Percentiles rank a stretch among this genome's conserved stretches.
These are phyloP conservation scores for Lophotis ruficrista DNA, from an alignment of 2,113 vertebrate species.

Conservation along the genomic window DNA sequence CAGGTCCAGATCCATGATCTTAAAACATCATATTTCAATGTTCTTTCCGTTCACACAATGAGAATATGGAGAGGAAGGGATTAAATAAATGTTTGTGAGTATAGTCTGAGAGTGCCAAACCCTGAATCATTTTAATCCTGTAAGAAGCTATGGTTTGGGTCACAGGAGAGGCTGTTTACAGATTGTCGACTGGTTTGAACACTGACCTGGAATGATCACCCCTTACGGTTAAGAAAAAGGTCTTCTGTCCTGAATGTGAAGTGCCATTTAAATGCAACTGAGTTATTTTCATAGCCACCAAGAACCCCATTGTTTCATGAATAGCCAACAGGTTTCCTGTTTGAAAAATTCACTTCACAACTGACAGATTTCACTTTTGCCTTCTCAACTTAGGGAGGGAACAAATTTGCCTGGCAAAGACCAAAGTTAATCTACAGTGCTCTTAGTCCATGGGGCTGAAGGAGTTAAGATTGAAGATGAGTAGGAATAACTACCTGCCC, in stretches of 20 bases:
- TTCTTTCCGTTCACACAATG: not conserved
- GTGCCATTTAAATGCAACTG: not conserved
- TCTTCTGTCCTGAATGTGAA: not conserved
- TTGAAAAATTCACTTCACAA: not conserved
- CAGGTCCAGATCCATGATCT: not conserved
- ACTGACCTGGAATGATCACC: not conserved
- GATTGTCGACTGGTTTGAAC: not conserved
- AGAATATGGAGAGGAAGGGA: not conserved
- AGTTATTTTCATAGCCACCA: not conserved
- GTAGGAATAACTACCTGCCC: not conserved
- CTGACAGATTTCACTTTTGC: not conserved
- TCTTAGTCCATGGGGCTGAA: not conserved
- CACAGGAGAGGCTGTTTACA: not conserved
- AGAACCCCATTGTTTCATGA: not conserved
- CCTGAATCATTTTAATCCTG: not conserved
- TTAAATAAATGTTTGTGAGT: not conserved
- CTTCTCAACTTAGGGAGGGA: not conserved
- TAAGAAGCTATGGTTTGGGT: not conserved
- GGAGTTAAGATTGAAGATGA: not conserved
- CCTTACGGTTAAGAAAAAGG: not conserved
- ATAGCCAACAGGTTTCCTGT: rapidly evolving
- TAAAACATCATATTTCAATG: not conserved
- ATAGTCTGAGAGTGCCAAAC: not conserved
- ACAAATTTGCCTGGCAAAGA: not conserved
- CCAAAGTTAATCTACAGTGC: not conserved